Percentiles rank a stretch among this genome's conserved stretches.
Evolutionary conservation across 2,888 invertebrate genomes (phyloP).

Genomic region (Doris montereyensis): DNA sequence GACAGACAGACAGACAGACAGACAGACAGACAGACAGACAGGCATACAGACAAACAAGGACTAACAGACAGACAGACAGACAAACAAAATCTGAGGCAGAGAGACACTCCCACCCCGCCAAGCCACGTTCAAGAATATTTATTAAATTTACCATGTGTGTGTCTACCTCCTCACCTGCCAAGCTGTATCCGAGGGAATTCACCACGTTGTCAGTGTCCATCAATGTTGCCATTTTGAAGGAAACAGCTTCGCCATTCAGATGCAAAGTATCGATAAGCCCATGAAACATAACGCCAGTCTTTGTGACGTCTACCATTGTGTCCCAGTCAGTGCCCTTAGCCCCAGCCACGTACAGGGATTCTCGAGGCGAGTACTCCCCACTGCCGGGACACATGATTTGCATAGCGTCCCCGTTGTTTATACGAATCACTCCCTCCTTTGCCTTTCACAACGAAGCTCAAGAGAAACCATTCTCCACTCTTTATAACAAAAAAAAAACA

Average conservation of each 20-base stretch:
- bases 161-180: constrained; percentile 20
- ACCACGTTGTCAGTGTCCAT: constrained; percentile 2
- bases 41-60: too few relatives aligned
- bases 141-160: neutral
- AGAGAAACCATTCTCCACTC: too few relatives aligned
- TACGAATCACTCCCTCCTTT: too few relatives aligned
- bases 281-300: neutral
- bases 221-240: constrained; percentile 39
- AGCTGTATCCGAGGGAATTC: constrained; percentile 38
- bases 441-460: too few relatives aligned
- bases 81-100: neutral
- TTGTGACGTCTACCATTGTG: constrained; percentile 15
- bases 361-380: constrained; percentile 6
- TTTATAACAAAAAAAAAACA: too few relatives aligned
- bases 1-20: neutral
- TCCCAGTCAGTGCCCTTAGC: constrained; percentile 26
- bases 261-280: constrained; percentile 31
- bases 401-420: constrained; percentile 39
- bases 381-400: constrained; percentile 31
- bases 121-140: neutral
- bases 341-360: constrained; percentile 32
- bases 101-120: constrained; percentile 3
- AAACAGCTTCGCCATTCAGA: constrained; percentile 19
- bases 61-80: neutral
- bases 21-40: too few relatives aligned